These are phyloP conservation scores for Ameiurus melas DNA, from an alignment of 2,113 vertebrate species.

Conservation along the genomic window DNA sequence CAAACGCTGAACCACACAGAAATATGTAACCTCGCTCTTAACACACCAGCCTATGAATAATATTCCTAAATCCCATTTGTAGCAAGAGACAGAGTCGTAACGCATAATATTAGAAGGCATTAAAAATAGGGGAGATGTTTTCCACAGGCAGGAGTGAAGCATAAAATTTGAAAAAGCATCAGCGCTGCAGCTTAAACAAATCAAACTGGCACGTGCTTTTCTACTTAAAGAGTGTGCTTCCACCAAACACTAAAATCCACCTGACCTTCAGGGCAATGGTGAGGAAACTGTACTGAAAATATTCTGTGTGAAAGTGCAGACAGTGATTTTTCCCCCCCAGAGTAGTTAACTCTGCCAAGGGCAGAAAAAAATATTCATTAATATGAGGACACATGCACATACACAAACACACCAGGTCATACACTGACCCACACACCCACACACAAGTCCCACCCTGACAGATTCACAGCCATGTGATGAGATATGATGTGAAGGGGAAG, in stretches of 20 bases:
- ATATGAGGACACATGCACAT: not conserved
- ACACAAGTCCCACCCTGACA: not conserved
- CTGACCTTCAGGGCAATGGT: not conserved
- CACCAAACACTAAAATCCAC: not conserved
- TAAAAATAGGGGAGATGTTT: conserved; percentile 47
- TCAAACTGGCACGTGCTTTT: conserved; percentile 51
- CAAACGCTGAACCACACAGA: not conserved
- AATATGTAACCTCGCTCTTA: not conserved
- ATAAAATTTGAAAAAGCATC: conserved; percentile 58
- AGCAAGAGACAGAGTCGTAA: conserved; percentile 35
- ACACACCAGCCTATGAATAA: conserved; percentile 47
- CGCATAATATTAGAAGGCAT: conserved; percentile 52
- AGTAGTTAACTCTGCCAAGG: not conserved
- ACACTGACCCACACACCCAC: not conserved
- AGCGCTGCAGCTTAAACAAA: conserved; percentile 43
- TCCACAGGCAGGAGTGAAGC: conserved; percentile 34
- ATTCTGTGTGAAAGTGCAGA: not conserved
- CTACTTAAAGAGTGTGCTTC: not conserved
- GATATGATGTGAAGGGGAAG: conserved; percentile 38
- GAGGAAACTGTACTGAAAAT: not conserved
- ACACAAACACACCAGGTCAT: not conserved
- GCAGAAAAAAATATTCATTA: conserved; percentile 2
- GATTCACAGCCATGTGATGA: conserved; percentile 27
- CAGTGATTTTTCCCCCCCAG: too few species aligned
- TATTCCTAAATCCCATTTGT: conserved; percentile 42